Evolutionary conservation across 92 coral and sea anemone species (phyloP).

Genomic region (Porites cylindrica): DNA sequence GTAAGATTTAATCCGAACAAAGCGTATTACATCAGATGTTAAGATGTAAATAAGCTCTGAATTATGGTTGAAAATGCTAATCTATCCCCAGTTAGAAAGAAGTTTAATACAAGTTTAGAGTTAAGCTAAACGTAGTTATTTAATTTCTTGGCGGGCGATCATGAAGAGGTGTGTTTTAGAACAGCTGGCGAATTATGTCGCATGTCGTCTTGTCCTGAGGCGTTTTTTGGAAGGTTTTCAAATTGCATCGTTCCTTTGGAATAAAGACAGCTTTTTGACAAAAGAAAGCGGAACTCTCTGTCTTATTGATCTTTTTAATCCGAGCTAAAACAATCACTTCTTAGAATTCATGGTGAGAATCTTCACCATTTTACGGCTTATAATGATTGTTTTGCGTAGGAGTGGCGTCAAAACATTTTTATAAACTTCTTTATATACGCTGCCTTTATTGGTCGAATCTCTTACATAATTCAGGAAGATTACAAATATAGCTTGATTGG

Average conservation of each 20-base stretch:
- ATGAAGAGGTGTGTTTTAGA: neutral
- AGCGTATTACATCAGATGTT: constrained; percentile 3
- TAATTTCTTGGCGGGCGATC: neutral
- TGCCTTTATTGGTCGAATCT: neutral
- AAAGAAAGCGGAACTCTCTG: neutral
- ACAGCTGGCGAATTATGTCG: neutral
- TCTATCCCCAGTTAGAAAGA: neutral
- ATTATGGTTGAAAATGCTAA: neutral
- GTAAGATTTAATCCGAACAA: neutral
- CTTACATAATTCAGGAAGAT: neutral
- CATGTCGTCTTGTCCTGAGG: constrained; percentile 11
- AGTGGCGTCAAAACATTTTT: neutral
- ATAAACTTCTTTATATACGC: constrained; percentile 12
- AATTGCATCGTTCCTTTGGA: neutral
- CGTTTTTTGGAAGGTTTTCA: neutral
- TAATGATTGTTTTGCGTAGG: neutral
- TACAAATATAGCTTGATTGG: neutral
- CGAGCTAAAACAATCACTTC: neutral
- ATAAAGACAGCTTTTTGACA: neutral
- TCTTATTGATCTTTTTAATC: neutral
- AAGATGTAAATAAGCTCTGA: neutral
- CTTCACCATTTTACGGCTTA: neutral
- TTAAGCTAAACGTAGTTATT: neutral
- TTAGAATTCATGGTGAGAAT: neutral
- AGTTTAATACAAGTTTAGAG: too few relatives aligned